Evolutionary conservation across 2,113 vertebrate genomes (phyloP).

Genomic region (Myrmophylax atrothorax): DNA sequence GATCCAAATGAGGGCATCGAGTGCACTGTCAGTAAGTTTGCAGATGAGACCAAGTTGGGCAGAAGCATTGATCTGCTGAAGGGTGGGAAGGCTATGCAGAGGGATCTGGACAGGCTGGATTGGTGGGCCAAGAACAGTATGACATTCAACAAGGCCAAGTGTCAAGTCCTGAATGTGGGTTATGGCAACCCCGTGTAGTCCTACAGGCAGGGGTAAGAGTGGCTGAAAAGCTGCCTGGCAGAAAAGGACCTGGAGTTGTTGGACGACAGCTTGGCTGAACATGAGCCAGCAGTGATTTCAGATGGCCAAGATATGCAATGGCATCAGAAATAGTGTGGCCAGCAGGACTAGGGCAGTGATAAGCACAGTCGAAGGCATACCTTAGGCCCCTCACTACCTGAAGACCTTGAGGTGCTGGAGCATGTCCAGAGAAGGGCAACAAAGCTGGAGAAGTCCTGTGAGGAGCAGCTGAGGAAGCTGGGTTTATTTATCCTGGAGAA

Average conservation of each 20-base stretch:
- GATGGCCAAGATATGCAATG: background rate
- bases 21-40: background rate
- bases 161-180: fast-evolving
- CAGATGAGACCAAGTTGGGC: background rate
- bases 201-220: background rate
- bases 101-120: background rate
- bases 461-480: background rate
- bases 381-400: background rate
- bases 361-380: background rate
- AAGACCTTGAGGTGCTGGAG: background rate
- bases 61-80: background rate
- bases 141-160: background rate
- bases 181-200: fast-evolving
- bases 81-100: background rate
- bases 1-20: background rate
- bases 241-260: background rate
- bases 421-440: background rate
- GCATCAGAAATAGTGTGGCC: background rate
- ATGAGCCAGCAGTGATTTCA: background rate
- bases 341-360: background rate
- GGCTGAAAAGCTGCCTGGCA: background rate
- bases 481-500: background rate
- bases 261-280: background rate
- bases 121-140: fast-evolving
- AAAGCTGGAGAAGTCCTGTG: background rate